These are phyloP conservation scores for Xiphydria camelus DNA, from an alignment of 2,888 invertebrate genomes.

Conservation along the genomic window DNA sequence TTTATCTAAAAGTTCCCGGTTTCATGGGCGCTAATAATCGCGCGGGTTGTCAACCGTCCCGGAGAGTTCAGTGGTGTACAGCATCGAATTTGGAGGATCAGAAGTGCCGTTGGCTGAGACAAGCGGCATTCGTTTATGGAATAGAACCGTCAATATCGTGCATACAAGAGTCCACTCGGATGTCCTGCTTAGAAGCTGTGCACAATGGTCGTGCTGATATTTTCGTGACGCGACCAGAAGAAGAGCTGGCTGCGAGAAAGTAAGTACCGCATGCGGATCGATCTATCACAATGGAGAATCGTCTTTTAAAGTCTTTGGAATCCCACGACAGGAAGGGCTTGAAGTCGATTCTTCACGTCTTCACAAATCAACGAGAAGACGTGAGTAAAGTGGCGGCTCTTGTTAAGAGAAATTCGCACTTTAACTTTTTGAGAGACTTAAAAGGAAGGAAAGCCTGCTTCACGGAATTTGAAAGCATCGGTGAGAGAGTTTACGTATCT, in stretches of 20 bases:
- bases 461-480: slow-evolving; percentile 76
- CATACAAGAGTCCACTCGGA: slow-evolving; percentile 63
- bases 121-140: slow-evolving; percentile 74
- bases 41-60: slow-evolving; percentile 44
- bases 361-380: slow-evolving; percentile 63
- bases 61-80: slow-evolving; percentile 63
- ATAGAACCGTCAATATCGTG: slow-evolving; percentile 82
- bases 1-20: slow-evolving; percentile 53
- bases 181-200: slow-evolving; percentile 73
- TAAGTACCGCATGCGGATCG: too few species aligned
- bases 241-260: slow-evolving; percentile 70
- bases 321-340: slow-evolving; percentile 60
- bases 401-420: slow-evolving; percentile 64
- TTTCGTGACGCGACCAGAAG: slow-evolving; percentile 72
- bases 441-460: slow-evolving; percentile 77
- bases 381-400: slow-evolving; percentile 71
- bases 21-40: slow-evolving; percentile 50
- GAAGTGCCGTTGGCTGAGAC: slow-evolving; percentile 80
- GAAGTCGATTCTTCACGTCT: slow-evolving; percentile 66
- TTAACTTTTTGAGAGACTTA: slow-evolving; percentile 67
- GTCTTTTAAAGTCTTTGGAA: neutral
- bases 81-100: slow-evolving; percentile 70
- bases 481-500: slow-evolving; percentile 63
- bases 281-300: too few species aligned
- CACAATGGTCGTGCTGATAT: slow-evolving; percentile 70